phyloP scores from a whole-genome alignment of 2,888 invertebrate genomes.

The Leistus spinibarbis region DNA sequence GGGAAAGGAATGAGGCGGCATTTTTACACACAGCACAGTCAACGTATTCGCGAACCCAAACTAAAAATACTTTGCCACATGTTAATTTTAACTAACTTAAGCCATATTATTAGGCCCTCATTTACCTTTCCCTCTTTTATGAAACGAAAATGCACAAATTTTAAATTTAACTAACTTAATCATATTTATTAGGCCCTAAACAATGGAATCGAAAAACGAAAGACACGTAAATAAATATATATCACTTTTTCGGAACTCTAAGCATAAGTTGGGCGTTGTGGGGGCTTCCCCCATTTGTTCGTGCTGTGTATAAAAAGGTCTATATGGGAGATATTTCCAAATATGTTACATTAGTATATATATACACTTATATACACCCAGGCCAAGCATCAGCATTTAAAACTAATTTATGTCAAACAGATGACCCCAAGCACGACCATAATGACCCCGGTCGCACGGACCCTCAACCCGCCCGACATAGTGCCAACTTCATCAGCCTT shows the following conservation, averaged over 20 bases:
- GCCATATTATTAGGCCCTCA: too few relatives aligned
- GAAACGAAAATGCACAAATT: too few relatives aligned
- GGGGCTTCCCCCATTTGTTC: background rate
- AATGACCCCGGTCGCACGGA: slow-evolving; percentile 1
- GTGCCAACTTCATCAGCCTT: slow-evolving; percentile 14
- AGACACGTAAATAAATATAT: too few relatives aligned
- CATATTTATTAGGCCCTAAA: too few relatives aligned
- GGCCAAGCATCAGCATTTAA: background rate
- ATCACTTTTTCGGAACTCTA: too few relatives aligned
- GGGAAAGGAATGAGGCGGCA: background rate
- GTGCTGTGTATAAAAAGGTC: background rate
- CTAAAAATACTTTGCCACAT: background rate
- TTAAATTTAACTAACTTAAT: too few relatives aligned
- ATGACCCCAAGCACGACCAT: background rate
- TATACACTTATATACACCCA: background rate
- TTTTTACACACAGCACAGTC: background rate
- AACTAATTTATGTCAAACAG: background rate
- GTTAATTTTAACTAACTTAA: too few relatives aligned
- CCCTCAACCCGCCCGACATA: slow-evolving; percentile 19
- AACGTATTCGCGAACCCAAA: background rate
- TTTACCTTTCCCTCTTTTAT: too few relatives aligned
- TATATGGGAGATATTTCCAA: background rate
- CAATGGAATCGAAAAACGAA: too few relatives aligned
- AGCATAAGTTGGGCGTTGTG: too few relatives aligned
- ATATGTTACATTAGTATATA: background rate